A percentile compares a stretch with the other conserved stretches of the same genome.
Conservation (phyloP, 2,113 vertebrate species). For the Acrocephalus kingi region DNA sequence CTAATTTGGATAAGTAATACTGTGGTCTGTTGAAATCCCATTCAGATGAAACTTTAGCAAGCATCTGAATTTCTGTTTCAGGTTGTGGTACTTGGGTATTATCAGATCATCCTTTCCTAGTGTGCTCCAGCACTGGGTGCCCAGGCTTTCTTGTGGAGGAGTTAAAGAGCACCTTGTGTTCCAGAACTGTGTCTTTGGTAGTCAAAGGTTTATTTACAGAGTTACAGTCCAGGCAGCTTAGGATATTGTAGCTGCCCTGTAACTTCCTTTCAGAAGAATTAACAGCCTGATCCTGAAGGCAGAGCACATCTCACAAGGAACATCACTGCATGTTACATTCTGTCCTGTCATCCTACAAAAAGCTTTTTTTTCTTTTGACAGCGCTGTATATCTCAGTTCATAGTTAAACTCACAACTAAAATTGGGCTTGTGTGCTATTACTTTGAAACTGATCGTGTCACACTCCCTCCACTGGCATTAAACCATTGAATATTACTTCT, state of each 20-base stretch:
- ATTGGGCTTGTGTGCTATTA: not conserved
- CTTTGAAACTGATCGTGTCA: not conserved
- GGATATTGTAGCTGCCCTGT: not conserved
- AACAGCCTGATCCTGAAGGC: not conserved
- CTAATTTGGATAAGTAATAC: slow-evolving; percentile 1
- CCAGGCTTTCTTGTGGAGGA: not conserved
- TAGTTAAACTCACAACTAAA: not conserved
- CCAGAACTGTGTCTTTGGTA: not conserved
- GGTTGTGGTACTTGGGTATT: not conserved
- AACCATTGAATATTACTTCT: not conserved
- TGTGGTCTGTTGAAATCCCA: not conserved
- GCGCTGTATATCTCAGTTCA: not conserved
- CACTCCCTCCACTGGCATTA: not conserved
- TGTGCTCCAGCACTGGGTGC: not conserved
- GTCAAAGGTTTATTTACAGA: not conserved
- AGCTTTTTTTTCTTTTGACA: not conserved
- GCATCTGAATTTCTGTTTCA: not conserved
- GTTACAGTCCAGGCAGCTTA: not conserved
- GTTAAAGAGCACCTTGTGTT: not conserved
- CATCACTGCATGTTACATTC: not conserved
- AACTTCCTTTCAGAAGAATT: not conserved
- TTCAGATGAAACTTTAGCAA: not conserved
- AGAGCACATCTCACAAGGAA: not conserved
- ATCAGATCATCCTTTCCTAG: not conserved
- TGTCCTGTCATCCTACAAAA: not conserved